Evolutionary conservation across 1,140 invertebrate species (phyloP).

Genomic region (Monochamus saltuarius): DNA sequence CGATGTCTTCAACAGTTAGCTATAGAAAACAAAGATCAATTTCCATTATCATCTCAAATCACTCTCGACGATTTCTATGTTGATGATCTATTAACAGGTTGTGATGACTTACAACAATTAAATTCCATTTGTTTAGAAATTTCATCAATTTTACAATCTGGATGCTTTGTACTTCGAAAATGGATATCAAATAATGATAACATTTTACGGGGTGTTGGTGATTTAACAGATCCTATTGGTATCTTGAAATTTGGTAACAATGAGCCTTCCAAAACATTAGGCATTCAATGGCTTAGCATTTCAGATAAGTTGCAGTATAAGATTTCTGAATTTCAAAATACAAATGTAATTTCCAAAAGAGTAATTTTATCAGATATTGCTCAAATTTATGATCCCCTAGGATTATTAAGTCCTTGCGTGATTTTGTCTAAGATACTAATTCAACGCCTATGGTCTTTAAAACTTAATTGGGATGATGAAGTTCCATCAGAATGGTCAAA

Average conservation of each 20-base stretch:
- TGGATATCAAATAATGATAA: constrained; percentile 8
- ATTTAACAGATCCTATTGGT: background rate
- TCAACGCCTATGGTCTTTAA: too few species aligned
- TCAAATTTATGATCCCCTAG: constrained; percentile 17
- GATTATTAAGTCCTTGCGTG: constrained; percentile 5
- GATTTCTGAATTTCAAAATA: background rate
- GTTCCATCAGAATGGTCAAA: too few species aligned
- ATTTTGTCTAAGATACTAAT: constrained; percentile 4
- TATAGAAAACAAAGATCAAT: constrained; percentile 36
- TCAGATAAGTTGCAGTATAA: background rate
- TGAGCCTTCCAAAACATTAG: constrained; percentile 6
- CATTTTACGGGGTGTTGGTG: too few species aligned
- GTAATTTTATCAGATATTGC: constrained; percentile 7
- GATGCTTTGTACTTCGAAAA: constrained; percentile 9
- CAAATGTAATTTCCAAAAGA: background rate
- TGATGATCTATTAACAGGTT: constrained; percentile 52
- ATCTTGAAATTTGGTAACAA: background rate
- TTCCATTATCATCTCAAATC: constrained; percentile 36
- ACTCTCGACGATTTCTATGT: constrained; percentile 51
- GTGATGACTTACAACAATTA: constrained; percentile 11
- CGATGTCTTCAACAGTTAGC: constrained; percentile 37
- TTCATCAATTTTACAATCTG: constrained; percentile 13
- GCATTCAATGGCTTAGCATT: background rate
- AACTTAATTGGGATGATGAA: too few species aligned
- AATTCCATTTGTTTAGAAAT: background rate